Conservation (phyloP, 1,140 invertebrate species). For the Ptiloglossa arizonensis region DNA sequence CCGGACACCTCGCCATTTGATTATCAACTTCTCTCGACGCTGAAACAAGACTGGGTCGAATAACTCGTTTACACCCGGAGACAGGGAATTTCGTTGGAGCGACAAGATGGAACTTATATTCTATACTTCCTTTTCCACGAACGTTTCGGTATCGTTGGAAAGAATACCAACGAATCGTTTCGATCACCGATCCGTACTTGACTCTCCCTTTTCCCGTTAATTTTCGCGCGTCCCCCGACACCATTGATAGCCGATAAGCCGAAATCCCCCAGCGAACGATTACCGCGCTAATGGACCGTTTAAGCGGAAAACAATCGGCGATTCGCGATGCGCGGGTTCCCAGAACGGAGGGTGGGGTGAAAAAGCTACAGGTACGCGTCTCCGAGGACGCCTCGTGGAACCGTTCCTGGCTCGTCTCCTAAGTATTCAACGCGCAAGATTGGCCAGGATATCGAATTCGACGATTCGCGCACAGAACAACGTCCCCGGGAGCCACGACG, state of each 20-base stretch:
- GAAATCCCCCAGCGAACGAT: not conserved
- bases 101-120: no score
- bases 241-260: not conserved
- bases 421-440: conserved; percentile 11
- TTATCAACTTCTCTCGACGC: not conserved
- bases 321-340: not conserved
- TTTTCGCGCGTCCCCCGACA: no score
- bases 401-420: not conserved
- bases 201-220: no score
- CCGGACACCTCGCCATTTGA: not conserved
- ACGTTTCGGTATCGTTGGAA: no score
- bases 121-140: no score
- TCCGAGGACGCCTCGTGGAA: no score
- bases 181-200: no score
- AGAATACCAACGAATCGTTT: no score
- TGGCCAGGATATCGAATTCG: conserved; percentile 22
- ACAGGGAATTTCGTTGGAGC: not conserved
- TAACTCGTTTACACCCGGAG: not conserved
- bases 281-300: not conserved
- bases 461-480: not conserved
- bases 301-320: not conserved
- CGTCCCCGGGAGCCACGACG: not conserved
- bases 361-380: conserved; percentile 19
- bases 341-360: not conserved
- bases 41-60: not conserved